Evolutionary conservation across 2,113 vertebrate species (phyloP).

Genomic region (Anolis sagrei): DNA sequence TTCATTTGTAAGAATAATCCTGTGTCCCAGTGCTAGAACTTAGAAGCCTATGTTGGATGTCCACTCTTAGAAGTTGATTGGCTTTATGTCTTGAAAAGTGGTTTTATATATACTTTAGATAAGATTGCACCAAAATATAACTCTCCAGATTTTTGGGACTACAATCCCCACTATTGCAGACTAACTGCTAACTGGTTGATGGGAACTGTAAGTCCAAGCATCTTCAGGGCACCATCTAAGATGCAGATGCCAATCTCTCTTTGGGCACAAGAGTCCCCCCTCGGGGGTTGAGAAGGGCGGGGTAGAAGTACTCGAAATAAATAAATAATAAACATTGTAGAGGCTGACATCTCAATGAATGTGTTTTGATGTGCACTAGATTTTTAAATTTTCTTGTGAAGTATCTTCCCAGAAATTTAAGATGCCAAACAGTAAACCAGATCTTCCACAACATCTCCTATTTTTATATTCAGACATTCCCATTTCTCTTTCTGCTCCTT

Average conservation of each 20-base stretch:
- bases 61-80: not conserved
- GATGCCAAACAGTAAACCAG: not conserved
- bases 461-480: not conserved
- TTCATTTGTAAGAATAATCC: not conserved
- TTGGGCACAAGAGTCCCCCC: no score
- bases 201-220: no score
- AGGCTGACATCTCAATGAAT: no score
- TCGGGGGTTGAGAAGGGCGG: no score
- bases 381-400: not conserved
- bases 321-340: no score
- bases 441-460: not conserved
- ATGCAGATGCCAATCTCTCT: no score
- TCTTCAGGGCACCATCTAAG: no score
- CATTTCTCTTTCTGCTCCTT: constrained; percentile 7
- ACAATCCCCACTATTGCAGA: not conserved
- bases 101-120: not conserved
- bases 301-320: no score
- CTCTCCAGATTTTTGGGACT: not conserved
- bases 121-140: not conserved
- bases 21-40: not conserved
- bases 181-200: no score
- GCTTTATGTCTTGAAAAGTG: not conserved
- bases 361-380: not conserved
- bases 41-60: not conserved
- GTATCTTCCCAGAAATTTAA: not conserved